Conservation (phyloP, 1,140 invertebrate species). For the Drosophila equinoxialis region DNA sequence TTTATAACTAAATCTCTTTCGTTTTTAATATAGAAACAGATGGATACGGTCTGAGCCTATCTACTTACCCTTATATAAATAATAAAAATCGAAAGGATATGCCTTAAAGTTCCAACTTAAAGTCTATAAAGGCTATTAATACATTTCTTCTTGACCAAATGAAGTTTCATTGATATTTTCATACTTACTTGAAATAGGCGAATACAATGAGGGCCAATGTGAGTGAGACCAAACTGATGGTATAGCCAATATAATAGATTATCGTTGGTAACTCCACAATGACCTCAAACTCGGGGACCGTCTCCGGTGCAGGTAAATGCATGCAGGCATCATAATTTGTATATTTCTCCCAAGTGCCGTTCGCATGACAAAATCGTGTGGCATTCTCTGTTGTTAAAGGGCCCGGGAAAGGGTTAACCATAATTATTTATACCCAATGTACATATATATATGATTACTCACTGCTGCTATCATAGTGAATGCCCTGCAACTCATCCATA, state of each 20-base stretch:
- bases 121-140: too few species aligned
- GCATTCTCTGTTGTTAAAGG: slow-evolving; percentile 78
- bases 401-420: slow-evolving; percentile 3
- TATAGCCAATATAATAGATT: slow-evolving; percentile 83
- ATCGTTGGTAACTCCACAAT: slow-evolving; percentile 83
- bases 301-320: slow-evolving; percentile 71
- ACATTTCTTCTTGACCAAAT: too few species aligned
- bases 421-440: background rate
- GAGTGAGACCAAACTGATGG: slow-evolving; percentile 82
- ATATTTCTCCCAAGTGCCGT: slow-evolving; percentile 83
- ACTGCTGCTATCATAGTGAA: slow-evolving; percentile 90
- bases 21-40: too few species aligned
- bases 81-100: too few species aligned
- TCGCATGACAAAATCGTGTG: slow-evolving; percentile 80
- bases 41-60: too few species aligned
- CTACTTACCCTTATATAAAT: too few species aligned
- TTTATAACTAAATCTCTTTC: too few species aligned
- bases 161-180: background rate
- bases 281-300: slow-evolving; percentile 75
- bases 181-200: slow-evolving; percentile 83
- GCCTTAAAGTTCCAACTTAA: too few species aligned
- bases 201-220: slow-evolving; percentile 83
- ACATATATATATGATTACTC: slow-evolving; percentile 79
- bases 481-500: slow-evolving; percentile 89
- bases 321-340: slow-evolving; percentile 83